Percentiles rank a stretch among this genome's conserved stretches.
phyloP scores from a whole-genome alignment of 2,888 invertebrate genomes.

The Lobophora halterata region DNA sequence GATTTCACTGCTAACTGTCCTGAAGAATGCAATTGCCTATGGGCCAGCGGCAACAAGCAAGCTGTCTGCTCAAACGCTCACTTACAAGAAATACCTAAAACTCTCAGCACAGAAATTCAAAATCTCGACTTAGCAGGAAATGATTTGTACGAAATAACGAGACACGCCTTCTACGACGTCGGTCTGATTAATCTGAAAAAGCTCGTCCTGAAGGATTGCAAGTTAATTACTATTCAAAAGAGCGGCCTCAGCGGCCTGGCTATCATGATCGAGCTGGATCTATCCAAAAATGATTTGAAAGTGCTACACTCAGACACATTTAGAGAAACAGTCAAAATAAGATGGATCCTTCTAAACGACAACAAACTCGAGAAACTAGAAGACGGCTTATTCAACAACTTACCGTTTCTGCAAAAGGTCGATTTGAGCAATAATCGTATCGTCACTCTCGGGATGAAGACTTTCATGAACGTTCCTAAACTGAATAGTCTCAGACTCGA shows the following conservation, averaged over 20 bases:
- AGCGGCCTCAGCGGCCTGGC: constrained; percentile 88
- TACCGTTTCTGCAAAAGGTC: constrained; percentile 87
- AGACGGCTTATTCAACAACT: constrained; percentile 87
- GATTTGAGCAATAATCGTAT: constrained; percentile 89
- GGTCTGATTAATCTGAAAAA: constrained; percentile 90
- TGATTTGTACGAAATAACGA: constrained; percentile 82
- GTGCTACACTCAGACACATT: constrained; percentile 86
- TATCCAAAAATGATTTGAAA: constrained; percentile 87
- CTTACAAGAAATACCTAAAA: constrained; percentile 85
- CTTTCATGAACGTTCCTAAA: constrained; percentile 85
- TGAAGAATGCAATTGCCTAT: constrained; percentile 88
- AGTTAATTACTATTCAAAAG: constrained; percentile 85
- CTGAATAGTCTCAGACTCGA: constrained; percentile 86
- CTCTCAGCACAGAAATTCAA: constrained; percentile 86
- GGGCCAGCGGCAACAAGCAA: constrained; percentile 91
- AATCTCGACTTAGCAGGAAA: constrained; percentile 88
- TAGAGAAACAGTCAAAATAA: constrained; percentile 84
- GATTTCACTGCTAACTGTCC: constrained; percentile 83
- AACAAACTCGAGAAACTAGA: constrained; percentile 88
- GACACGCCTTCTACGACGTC: constrained; percentile 85
- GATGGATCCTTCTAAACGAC: constrained; percentile 86
- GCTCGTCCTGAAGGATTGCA: constrained; percentile 87
- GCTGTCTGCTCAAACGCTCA: constrained; percentile 88
- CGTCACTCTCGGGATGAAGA: constrained; percentile 83
- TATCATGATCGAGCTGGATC: constrained; percentile 90